Percentiles rank a stretch among this genome's conserved stretches.
phyloP scores from a whole-genome alignment of 2,797 vertebrate species.

The Luscinia megarhynchos region DNA sequence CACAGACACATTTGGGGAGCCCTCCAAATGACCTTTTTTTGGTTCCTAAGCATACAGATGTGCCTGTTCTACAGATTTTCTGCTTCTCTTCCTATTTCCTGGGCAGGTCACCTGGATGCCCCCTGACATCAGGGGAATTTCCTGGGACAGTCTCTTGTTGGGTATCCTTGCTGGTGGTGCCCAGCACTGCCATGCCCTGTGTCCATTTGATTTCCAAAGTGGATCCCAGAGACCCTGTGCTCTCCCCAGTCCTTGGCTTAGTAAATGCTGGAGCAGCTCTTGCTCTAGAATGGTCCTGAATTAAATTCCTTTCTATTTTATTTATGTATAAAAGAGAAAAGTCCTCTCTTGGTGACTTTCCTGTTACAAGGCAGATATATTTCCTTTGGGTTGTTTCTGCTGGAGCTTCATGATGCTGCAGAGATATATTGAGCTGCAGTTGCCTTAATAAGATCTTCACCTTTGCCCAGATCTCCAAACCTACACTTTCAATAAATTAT shows the following conservation, averaged over 20 bases:
- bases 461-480: not conserved
- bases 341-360: not conserved
- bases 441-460: slow-evolving; percentile 40
- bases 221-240: not conserved
- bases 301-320: not conserved
- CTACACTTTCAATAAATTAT: not conserved
- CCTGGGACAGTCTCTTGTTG: not conserved
- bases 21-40: not conserved
- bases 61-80: not conserved
- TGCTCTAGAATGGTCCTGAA: not conserved
- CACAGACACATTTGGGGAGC: not conserved
- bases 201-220: not conserved
- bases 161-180: not conserved
- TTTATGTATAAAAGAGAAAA: not conserved
- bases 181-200: too few relatives aligned
- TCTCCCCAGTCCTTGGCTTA: not conserved
- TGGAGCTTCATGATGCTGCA: not conserved
- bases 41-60: not conserved
- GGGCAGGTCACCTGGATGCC: not conserved
- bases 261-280: not conserved
- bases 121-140: not conserved
- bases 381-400: not conserved
- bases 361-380: not conserved
- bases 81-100: not conserved
- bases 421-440: slow-evolving; percentile 21